Conservation (phyloP, 2,797 vertebrate species). For the Streptopelia turtur region DNA sequence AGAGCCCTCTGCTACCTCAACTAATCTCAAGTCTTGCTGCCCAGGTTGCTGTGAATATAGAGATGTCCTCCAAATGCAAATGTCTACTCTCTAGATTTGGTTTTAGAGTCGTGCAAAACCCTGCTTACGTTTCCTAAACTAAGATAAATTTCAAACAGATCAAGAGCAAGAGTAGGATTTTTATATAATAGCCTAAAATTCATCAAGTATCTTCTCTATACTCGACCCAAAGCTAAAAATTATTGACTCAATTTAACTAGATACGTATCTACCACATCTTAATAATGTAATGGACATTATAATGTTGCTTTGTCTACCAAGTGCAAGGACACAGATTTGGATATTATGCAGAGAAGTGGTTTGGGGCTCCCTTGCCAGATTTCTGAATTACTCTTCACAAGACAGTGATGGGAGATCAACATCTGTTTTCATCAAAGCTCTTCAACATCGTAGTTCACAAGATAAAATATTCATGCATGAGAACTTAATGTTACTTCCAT, state of each 20-base stretch:
- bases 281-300: neutral
- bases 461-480: neutral
- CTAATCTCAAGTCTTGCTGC: neutral
- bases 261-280: neutral
- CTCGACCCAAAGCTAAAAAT: neutral
- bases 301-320: neutral
- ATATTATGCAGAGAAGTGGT: neutral
- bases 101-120: neutral
- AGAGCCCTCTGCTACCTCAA: neutral
- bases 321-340: neutral
- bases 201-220: neutral
- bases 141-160: neutral
- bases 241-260: neutral
- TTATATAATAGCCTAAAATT: neutral
- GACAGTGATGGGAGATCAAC: neutral
- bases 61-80: neutral
- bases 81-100: neutral
- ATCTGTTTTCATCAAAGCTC: neutral
- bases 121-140: neutral
- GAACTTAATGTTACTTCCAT: neutral
- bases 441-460: neutral
- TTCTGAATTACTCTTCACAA: neutral
- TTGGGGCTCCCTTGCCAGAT: neutral
- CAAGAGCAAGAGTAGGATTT: neutral
- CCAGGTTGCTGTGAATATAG: neutral